phyloP scores from a whole-genome alignment of 2,888 invertebrate genomes.

The Chrysolina haemoptera region DNA sequence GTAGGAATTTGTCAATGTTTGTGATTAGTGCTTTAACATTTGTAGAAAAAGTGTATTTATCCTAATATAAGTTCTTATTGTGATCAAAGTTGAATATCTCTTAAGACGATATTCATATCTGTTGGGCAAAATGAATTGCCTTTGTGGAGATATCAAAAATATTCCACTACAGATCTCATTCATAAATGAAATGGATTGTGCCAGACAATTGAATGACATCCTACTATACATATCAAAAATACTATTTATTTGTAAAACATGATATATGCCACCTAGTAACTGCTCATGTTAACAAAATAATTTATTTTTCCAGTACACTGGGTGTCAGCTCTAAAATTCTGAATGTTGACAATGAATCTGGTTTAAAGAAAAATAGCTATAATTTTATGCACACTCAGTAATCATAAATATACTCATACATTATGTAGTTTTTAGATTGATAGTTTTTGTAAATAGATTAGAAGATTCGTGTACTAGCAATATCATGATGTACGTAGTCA shows the following conservation, averaged over 20 bases:
- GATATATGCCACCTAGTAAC: constrained; percentile 8
- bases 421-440: constrained; percentile 25
- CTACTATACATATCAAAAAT: constrained; percentile 24
- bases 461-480: constrained; percentile 72
- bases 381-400: not conserved
- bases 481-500: constrained; percentile 60
- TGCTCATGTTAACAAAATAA: constrained; percentile 3
- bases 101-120: too few species aligned
- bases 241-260: not conserved
- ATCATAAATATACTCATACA: not conserved
- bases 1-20: too few species aligned
- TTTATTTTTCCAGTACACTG: not conserved
- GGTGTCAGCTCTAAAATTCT: not conserved
- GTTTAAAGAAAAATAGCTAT: not conserved
- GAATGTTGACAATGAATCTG: not conserved
- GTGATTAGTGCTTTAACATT: too few species aligned
- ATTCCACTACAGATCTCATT: too few species aligned
- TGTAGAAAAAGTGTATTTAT: too few species aligned
- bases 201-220: not conserved
- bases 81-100: too few species aligned
- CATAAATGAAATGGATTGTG: too few species aligned
- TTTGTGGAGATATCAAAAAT: too few species aligned
- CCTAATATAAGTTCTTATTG: too few species aligned
- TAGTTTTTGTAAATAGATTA: constrained; percentile 64
- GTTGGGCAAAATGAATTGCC: too few species aligned